These are phyloP conservation scores for Aporrectodea caliginosa DNA, from an alignment of 1,140 invertebrate species.

Conservation along the genomic window DNA sequence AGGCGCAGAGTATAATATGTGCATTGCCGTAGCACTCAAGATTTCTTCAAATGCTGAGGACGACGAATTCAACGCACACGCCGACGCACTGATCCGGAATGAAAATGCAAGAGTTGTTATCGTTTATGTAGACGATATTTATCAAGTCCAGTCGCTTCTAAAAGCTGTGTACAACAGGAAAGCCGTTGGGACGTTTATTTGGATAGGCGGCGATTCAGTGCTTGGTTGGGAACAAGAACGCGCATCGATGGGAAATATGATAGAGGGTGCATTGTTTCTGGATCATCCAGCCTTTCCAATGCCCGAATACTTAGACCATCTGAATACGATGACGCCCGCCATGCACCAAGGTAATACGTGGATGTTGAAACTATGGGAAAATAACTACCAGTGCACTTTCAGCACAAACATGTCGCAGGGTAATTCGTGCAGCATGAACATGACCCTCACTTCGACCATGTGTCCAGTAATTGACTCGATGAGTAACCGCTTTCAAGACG, in stretches of 20 bases:
- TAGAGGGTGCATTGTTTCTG: not conserved
- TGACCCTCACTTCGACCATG: not conserved
- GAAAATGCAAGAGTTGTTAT: not conserved
- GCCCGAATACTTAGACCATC: not conserved
- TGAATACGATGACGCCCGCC: not conserved
- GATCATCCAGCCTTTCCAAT: not conserved
- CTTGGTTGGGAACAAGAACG: not conserved
- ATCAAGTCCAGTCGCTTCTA: not conserved
- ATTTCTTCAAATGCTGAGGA: not conserved
- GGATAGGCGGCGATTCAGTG: conserved; percentile 15
- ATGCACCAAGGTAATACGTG: not conserved
- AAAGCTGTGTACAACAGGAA: not conserved
- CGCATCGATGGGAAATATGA: not conserved
- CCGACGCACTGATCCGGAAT: not conserved
- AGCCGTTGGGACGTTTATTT: conserved; percentile 16
- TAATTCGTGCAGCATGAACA: not conserved
- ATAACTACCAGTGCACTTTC: not conserved
- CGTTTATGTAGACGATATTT: not conserved
- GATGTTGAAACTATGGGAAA: not conserved
- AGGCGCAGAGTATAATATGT: not conserved
- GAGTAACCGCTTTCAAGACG: not conserved
- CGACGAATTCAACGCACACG: not conserved
- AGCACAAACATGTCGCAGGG: not conserved
- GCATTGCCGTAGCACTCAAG: not conserved
- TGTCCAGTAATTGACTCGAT: not conserved